These are phyloP conservation scores for Ambastaia sidthimunki DNA, from an alignment of 2,797 vertebrate genomes.

Conservation along the genomic window DNA sequence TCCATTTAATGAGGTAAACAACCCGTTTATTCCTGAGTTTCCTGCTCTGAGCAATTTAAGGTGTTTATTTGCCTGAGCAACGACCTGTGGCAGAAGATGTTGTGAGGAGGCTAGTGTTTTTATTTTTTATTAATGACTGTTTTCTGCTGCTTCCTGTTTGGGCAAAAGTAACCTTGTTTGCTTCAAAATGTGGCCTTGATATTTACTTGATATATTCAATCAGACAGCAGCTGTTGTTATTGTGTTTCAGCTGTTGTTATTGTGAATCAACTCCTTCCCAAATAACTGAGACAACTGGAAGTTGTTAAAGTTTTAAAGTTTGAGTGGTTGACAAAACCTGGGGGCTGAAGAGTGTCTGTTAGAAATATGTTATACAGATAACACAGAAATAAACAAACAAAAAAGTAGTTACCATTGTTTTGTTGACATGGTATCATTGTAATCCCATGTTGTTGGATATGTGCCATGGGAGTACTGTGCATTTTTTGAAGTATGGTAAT, in stretches of 20 bases:
- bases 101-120: slow-evolving; percentile 31
- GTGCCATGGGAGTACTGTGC: not conserved
- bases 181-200: slow-evolving; percentile 25
- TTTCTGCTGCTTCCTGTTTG: slow-evolving; percentile 30
- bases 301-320: not conserved
- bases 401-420: not conserved
- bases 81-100: slow-evolving; percentile 8
- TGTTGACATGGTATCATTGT: not conserved
- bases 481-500: not conserved
- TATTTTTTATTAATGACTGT: too few species aligned
- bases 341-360: too few species aligned
- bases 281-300: not conserved
- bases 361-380: not conserved
- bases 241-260: not conserved
- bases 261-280: not conserved
- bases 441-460: not conserved
- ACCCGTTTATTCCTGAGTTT: slow-evolving; percentile 24
- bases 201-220: slow-evolving; percentile 16
- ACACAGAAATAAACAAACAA: not conserved
- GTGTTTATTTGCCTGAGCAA: slow-evolving; percentile 42
- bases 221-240: slow-evolving; percentile 4
- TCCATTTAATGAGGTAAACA: not conserved
- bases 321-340: not conserved
- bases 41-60: slow-evolving; percentile 1
- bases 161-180: slow-evolving; percentile 18